phyloP scores from a whole-genome alignment of 1,140 invertebrate genomes.

The Pogonomyrmex barbatus region DNA sequence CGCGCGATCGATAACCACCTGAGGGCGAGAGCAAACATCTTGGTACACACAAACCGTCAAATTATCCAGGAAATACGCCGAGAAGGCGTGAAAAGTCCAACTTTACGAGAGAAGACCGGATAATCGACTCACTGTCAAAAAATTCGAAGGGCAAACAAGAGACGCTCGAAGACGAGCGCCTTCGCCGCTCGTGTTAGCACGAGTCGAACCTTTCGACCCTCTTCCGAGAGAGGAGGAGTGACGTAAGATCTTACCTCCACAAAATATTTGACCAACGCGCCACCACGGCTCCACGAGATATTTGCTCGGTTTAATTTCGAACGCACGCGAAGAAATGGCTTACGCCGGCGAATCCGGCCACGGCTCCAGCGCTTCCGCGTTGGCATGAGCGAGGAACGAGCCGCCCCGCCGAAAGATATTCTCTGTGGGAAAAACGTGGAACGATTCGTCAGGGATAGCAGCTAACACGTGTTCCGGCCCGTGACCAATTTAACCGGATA shows the following conservation, averaged over 20 bases:
- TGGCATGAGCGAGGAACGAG: conserved; percentile 16
- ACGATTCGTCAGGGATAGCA: conserved; percentile 83
- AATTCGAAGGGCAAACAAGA: conserved; percentile 46
- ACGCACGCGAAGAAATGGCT: not conserved
- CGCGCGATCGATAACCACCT: conserved; percentile 57
- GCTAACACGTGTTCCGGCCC: conserved; percentile 80
- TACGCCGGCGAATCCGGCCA: not conserved
- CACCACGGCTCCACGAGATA: conserved; percentile 11
- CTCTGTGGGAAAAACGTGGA: conserved; percentile 82
- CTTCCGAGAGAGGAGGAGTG: not conserved
- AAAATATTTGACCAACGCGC: conserved; percentile 68
- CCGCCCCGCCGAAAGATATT: conserved; percentile 24
- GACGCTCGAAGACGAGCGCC: conserved; percentile 6
- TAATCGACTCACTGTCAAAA: conserved; percentile 56
- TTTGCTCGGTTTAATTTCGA: conserved; percentile 64
- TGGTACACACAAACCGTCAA: not conserved
- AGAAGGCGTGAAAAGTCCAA: conserved; percentile 48
- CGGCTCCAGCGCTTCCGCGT: conserved; percentile 39
- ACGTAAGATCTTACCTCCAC: conserved; percentile 46
- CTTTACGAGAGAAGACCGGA: conserved; percentile 29
- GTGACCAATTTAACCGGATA: conserved; percentile 86
- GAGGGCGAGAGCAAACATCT: conserved; percentile 36
- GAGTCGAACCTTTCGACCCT: conserved; percentile 11
- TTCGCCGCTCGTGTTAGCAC: conserved; percentile 42
- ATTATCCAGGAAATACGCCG: not conserved